A percentile compares a stretch with the other conserved stretches of the same genome.
Evolutionary conservation across 2,797 vertebrate genomes (phyloP).

Genomic region (Chrysocyon brachyurus): DNA sequence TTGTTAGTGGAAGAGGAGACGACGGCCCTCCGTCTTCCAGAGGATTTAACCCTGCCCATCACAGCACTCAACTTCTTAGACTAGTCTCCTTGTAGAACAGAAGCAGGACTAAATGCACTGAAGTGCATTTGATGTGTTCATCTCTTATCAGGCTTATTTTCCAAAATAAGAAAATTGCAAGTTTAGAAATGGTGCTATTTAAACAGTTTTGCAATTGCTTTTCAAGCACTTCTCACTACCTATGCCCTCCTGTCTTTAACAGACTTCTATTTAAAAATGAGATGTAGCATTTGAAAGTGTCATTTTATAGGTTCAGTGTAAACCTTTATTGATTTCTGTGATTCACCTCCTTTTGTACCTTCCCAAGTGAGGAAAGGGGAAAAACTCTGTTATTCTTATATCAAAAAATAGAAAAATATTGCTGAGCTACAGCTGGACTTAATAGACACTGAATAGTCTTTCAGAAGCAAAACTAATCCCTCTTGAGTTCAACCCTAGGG

Average conservation of each 20-base stretch:
- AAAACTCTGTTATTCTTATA: neutral
- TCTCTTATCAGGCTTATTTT: neutral
- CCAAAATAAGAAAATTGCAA: slow-evolving; percentile 36
- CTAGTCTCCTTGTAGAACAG: neutral
- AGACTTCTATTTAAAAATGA: slow-evolving; percentile 36
- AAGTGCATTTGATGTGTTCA: neutral
- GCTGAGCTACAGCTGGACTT: neutral
- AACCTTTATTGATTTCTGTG: slow-evolving; percentile 17
- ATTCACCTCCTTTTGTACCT: neutral
- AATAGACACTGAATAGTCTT: neutral
- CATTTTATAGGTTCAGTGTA: neutral
- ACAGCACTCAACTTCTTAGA: neutral
- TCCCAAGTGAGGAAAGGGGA: neutral
- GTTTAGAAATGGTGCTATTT: slow-evolving; percentile 27
- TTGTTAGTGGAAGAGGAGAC: neutral
- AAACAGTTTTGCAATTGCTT: neutral
- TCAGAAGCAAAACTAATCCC: neutral
- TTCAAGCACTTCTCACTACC: neutral
- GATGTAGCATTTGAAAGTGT: neutral
- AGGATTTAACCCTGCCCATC: neutral
- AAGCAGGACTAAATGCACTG: slow-evolving; percentile 7
- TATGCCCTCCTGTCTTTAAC: neutral
- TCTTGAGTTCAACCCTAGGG: neutral
- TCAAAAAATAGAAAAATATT: slow-evolving; percentile 34
- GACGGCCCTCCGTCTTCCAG: neutral